These are phyloP conservation scores for Narcine bancroftii DNA, from an alignment of 2,113 vertebrate genomes.

Conservation along the genomic window DNA sequence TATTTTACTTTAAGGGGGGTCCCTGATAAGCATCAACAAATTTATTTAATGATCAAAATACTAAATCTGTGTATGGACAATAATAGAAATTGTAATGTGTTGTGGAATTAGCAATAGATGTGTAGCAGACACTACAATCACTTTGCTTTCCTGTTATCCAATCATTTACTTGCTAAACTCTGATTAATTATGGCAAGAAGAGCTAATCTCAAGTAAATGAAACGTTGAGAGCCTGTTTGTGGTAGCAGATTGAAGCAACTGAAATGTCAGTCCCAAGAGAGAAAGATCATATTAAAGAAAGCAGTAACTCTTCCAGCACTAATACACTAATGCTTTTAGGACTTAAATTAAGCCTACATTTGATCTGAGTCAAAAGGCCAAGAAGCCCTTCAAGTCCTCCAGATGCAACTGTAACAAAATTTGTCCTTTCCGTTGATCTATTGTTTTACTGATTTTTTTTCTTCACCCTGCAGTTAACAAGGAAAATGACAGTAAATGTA, in stretches of 20 bases:
- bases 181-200: not conserved
- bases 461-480: not conserved
- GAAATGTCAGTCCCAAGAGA: not conserved
- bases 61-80: not conserved
- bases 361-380: not conserved
- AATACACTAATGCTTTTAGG: not conserved
- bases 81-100: not conserved
- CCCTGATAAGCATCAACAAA: not conserved
- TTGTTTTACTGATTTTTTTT: not conserved
- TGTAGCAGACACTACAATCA: not conserved
- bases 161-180: not conserved
- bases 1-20: not conserved
- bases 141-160: not conserved
- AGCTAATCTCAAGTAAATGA: conserved; percentile 7
- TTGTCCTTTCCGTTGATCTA: not conserved
- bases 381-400: not conserved
- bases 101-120: not conserved
- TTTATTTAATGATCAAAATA: not conserved
- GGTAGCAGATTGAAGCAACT: conserved; percentile 6
- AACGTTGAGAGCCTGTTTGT: not conserved
- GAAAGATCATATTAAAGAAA: not conserved
- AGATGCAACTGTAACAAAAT: not conserved
- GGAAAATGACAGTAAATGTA: not conserved
- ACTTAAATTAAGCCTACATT: not conserved
- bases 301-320: not conserved